Evolutionary conservation across 2,113 vertebrate genomes (phyloP).

Genomic region (Lophochroa leadbeateri): DNA sequence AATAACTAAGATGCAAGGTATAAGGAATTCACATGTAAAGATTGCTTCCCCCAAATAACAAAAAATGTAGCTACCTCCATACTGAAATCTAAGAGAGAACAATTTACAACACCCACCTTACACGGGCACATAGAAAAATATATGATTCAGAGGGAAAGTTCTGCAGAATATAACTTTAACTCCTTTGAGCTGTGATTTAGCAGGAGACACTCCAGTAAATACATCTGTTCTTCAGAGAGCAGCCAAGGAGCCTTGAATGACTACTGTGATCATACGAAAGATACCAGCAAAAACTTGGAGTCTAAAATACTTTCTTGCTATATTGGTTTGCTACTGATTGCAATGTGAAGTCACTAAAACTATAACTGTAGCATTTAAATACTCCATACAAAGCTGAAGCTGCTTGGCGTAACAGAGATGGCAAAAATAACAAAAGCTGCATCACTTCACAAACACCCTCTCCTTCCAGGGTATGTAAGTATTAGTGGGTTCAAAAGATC

Average conservation of each 20-base stretch:
- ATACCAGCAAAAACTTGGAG: neutral
- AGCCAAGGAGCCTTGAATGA: neutral
- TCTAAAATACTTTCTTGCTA: neutral
- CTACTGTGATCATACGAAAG: neutral
- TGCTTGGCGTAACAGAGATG: neutral
- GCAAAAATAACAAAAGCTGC: neutral
- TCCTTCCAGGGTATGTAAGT: neutral
- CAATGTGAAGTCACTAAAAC: neutral
- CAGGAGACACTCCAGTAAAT: neutral
- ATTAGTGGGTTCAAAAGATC: neutral
- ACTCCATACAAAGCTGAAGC: neutral
- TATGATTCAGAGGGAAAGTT: neutral
- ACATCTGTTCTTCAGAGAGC: neutral
- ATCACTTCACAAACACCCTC: neutral
- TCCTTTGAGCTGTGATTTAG: neutral
- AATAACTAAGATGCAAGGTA: neutral
- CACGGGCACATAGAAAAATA: rapidly evolving
- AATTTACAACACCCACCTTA: neutral
- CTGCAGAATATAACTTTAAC: neutral
- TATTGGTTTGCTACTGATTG: neutral
- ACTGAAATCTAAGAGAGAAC: neutral
- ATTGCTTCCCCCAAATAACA: neutral
- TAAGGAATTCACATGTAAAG: neutral
- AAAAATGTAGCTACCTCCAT: neutral
- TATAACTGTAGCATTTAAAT: neutral